Evolutionary conservation across 2,113 vertebrate species (phyloP), one percentile per base, ranked within the genome.

Genomic region (Pelvicachromis taeniatus): DNA sequence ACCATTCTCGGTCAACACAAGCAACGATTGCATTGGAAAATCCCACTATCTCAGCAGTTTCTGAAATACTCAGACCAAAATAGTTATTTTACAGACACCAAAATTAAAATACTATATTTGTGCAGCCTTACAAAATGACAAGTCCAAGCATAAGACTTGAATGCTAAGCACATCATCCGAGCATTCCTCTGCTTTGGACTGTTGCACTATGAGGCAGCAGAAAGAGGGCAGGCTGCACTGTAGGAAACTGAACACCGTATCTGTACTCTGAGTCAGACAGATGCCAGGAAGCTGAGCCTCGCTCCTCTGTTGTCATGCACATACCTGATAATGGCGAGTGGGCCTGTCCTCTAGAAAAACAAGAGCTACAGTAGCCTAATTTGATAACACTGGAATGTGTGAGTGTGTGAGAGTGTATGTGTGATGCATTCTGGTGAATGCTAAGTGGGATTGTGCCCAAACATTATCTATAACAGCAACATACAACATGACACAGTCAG

Each of bases 251-350:
- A 87, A 94, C 87, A 91, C 89, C 52, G 1, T n/a, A 79, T 80
- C 65, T 77, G 86, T 83, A 81, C 83, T 87, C 61, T 38, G 89
- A 92, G 58, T 38, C 88, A 84, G 89, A 93, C 61, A 55, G 63
- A 91, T 86, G 75, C 61, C 87, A 89, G 58, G 81, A 88, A 90
- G 92, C 26, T 77, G 4, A 61, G 70, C 26, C 78, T 84, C 9
- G 16, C 54, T 88, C 73, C 56, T 81, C 84, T 82, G 84, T 87
- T 93, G 89, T 87, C 87, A 89, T 86, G 81, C 89, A 91, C 73
- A 93, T 90, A 89, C 79, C 88, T 91, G 94, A 93, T 93, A 94
- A 93, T 91, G 70, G 54, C 40, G 68, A 86, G 79, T 83, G 61
- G 82, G 82, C 75, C 58, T 86, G 82, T 89, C 87, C 86, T 86